phyloP scores from a whole-genome alignment of 2,113 vertebrate species.

The Diadophis punctatus region DNA sequence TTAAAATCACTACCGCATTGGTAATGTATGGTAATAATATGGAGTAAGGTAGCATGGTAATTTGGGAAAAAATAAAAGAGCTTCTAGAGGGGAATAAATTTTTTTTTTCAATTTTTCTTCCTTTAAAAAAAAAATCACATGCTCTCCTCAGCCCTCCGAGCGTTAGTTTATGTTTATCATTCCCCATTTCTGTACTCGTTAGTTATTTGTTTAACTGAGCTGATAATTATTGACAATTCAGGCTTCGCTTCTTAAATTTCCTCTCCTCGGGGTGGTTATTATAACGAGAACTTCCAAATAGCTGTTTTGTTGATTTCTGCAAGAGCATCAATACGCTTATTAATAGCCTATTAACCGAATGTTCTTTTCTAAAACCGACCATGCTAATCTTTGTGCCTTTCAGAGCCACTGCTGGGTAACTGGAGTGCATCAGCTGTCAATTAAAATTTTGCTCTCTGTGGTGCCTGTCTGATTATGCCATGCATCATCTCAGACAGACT shows the following conservation, averaged over 20 bases:
- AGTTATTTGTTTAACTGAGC: constrained; percentile 49
- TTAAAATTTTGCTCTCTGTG: constrained; percentile 42
- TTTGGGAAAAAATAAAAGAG: neutral
- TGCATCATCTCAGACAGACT: constrained; percentile 23
- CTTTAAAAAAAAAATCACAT: neutral
- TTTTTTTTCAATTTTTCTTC: neutral
- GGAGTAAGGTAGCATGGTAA: constrained; percentile 15
- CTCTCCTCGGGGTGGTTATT: constrained; percentile 37
- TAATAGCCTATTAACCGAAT: constrained; percentile 36
- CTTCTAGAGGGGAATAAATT: neutral
- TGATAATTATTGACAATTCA: constrained; percentile 28
- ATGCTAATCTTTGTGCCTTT: constrained; percentile 18
- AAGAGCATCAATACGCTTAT: constrained; percentile 1
- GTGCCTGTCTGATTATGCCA: constrained; percentile 15
- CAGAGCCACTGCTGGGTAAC: constrained; percentile 43
- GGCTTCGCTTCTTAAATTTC: constrained; percentile 23
- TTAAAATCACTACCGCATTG: neutral
- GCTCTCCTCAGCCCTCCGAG: neutral
- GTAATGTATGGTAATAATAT: neutral
- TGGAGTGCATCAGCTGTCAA: constrained; percentile 33
- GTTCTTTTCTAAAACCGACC: constrained; percentile 24
- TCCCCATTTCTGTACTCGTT: constrained; percentile 23
- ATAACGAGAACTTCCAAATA: constrained; percentile 29
- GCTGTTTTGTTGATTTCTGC: constrained; percentile 20
- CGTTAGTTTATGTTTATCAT: constrained; percentile 29